A percentile compares a stretch with the other conserved stretches of the same genome.
These are phyloP conservation scores for Halotydeus destructor DNA, from an alignment of 1,140 invertebrate genomes.

Conservation along the genomic window DNA sequence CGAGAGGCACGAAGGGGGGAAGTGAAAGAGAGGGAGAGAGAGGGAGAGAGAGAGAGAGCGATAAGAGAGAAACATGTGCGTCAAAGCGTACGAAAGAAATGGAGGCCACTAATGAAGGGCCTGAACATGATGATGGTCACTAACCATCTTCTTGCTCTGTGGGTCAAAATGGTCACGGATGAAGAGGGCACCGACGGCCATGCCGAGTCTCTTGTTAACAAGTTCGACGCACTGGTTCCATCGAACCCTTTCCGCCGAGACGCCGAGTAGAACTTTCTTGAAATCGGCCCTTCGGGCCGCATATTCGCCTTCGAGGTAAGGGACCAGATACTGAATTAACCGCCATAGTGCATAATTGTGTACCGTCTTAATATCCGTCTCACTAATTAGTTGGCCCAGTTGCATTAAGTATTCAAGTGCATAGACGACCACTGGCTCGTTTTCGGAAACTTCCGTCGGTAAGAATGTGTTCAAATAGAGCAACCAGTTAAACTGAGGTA, in stretches of 20 bases:
- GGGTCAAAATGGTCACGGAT: slow-evolving; percentile 64
- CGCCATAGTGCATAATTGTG: slow-evolving; percentile 43
- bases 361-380: slow-evolving; percentile 31
- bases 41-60: background rate
- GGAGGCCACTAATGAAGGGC: background rate
- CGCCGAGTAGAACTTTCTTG: slow-evolving; percentile 51
- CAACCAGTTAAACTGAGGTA: slow-evolving; percentile 13
- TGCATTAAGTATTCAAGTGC: slow-evolving; percentile 5
- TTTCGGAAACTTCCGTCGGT: slow-evolving; percentile 1
- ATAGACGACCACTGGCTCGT: slow-evolving; percentile 13
- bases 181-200: slow-evolving; percentile 63
- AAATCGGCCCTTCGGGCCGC: slow-evolving; percentile 53
- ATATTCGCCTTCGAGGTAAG: slow-evolving; percentile 60
- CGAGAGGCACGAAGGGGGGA: background rate
- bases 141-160: slow-evolving; percentile 39
- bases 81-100: background rate
- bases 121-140: background rate
- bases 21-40: background rate
- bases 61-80: background rate
- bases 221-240: slow-evolving; percentile 38
- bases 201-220: slow-evolving; percentile 60
- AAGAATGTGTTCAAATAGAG: slow-evolving; percentile 12
- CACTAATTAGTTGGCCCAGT: slow-evolving; percentile 6
- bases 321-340: slow-evolving; percentile 42
- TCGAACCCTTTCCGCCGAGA: slow-evolving; percentile 50